Conservation (phyloP, 2,113 vertebrate species). For the Circaetus gallicus region DNA sequence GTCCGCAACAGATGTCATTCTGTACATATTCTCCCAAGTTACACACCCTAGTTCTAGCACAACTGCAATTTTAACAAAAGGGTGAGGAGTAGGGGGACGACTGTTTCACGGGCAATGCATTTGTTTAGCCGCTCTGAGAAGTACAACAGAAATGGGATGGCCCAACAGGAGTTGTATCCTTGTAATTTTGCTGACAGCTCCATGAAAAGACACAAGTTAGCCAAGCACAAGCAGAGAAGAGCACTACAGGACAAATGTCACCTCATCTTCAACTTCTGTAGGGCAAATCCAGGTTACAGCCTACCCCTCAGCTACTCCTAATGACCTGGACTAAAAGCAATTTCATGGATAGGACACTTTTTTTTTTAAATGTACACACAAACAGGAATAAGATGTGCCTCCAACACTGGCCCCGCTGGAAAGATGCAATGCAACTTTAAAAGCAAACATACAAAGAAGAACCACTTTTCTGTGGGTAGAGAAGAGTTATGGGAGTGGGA, state of each 20-base stretch:
- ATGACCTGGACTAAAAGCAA: not conserved
- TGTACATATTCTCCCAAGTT: not conserved
- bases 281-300: not conserved
- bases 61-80: not conserved
- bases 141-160: not conserved
- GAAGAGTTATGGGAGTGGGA: not conserved
- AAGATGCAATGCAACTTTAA: not conserved
- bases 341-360: not conserved
- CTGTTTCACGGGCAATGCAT: fast-evolving
- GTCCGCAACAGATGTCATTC: not conserved
- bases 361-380: not conserved
- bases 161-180: fast-evolving
- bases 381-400: not conserved
- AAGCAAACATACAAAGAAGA: not conserved
- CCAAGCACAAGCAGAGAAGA: not conserved
- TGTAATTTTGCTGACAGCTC: not conserved
- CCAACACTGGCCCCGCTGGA: not conserved
- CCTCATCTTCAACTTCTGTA: not conserved
- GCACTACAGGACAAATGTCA: not conserved
- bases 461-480: not conserved
- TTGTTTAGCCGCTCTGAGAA: not conserved
- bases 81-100: not conserved
- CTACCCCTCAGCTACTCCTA: not conserved
- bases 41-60: not conserved
- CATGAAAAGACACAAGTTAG: not conserved